Evolutionary conservation across 2,113 vertebrate genomes (phyloP).

Genomic region (Microcebus jonahi): DNA sequence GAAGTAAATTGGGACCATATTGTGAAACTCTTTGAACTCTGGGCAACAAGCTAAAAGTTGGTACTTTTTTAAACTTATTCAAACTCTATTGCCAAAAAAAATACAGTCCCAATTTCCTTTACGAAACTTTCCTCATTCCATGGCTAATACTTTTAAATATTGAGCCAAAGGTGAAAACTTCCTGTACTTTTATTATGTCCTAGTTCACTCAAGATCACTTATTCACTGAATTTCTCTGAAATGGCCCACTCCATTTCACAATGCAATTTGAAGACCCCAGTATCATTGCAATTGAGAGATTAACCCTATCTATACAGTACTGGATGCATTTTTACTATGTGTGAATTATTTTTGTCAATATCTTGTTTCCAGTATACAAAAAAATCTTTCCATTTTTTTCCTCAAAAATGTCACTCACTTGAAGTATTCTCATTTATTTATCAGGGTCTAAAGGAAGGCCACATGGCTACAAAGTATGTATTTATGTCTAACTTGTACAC

Average conservation of each 20-base stretch:
- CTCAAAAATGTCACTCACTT: neutral
- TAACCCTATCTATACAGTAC: neutral
- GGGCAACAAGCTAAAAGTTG: neutral
- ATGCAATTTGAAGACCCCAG: neutral
- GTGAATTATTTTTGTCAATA: neutral
- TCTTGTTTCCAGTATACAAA: neutral
- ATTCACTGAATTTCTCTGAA: neutral
- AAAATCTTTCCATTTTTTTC: neutral
- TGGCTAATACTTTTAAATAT: constrained; percentile 38
- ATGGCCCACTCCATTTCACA: neutral
- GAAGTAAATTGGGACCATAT: neutral
- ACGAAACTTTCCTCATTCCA: constrained; percentile 57
- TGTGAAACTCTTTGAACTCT: neutral
- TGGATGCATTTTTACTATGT: neutral
- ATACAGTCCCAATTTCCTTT: constrained; percentile 18
- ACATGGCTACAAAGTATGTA: neutral
- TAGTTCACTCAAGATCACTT: constrained; percentile 50
- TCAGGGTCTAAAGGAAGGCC: neutral
- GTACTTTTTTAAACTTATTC: neutral
- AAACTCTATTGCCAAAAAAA: constrained; percentile 59
- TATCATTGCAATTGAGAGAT: neutral
- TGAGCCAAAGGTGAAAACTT: constrained; percentile 56
- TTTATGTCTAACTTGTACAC: neutral
- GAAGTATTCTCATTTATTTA: constrained; percentile 27
- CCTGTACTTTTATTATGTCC: constrained; percentile 20